Conservation (phyloP, 2,797 vertebrate species). For the Aselliscus stoliczkanus region DNA sequence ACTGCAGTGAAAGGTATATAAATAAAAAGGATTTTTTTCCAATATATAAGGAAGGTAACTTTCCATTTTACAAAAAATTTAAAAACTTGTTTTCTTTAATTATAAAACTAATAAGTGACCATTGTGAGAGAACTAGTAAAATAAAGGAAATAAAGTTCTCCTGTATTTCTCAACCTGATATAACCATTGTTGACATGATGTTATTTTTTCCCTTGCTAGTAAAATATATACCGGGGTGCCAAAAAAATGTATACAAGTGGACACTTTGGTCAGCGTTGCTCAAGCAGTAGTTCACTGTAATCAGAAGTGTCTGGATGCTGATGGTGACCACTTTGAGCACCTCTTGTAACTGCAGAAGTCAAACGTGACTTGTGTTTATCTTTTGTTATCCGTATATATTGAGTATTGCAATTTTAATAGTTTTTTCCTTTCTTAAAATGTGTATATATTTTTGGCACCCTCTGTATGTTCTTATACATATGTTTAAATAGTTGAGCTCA, state of each 20-base stretch:
- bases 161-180: not conserved
- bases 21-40: not conserved
- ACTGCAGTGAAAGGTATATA: not conserved
- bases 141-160: not conserved
- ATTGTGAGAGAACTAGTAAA: slow-evolving; percentile 14
- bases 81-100: not conserved
- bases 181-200: not conserved
- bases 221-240: not conserved
- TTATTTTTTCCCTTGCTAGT: not conserved
- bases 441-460: no score
- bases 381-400: no score
- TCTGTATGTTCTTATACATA: not conserved
- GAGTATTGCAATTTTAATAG: no score
- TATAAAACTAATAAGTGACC: not conserved
- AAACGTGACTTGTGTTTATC: no score
- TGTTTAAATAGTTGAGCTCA: slow-evolving; percentile 11
- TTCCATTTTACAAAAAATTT: not conserved
- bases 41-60: not conserved
- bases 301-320: no score
- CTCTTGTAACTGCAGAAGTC: no score
- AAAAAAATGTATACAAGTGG: no score
- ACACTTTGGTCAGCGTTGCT: no score
- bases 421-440: no score
- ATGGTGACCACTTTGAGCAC: no score
- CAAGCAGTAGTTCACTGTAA: no score